These are phyloP conservation scores for Procambarus virginalis DNA, from an alignment of 1,140 invertebrate species.

Conservation along the genomic window DNA sequence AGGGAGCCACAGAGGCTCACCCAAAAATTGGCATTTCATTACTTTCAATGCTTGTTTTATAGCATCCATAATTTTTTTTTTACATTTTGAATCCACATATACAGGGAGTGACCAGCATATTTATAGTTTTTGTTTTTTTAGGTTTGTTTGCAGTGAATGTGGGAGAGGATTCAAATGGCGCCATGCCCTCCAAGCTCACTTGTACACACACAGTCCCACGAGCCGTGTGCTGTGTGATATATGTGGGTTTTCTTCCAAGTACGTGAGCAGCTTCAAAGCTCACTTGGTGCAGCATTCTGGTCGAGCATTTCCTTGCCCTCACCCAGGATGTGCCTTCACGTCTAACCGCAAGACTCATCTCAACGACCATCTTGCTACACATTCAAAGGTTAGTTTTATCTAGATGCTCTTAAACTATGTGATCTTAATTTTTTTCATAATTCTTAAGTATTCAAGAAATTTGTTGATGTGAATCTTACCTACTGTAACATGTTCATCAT, in stretches of 20 bases:
- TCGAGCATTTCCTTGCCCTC: conserved; percentile 76
- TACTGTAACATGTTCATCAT: too few species aligned
- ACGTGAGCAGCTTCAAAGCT: conserved; percentile 78
- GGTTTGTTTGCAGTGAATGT: conserved; percentile 77
- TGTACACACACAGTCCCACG: conserved; percentile 77
- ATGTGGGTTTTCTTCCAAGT: conserved; percentile 79
- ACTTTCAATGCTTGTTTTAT: too few species aligned
- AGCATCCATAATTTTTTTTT: too few species aligned
- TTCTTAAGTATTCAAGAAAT: too few species aligned
- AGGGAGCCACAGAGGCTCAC: too few species aligned
- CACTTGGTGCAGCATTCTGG: conserved; percentile 78
- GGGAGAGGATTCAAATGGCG: conserved; percentile 81
- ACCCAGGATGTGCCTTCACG: conserved; percentile 76
- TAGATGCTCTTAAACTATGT: too few species aligned
- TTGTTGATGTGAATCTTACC: too few species aligned
- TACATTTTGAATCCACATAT: too few species aligned
- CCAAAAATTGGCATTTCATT: too few species aligned
- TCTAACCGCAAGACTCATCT: conserved; percentile 77
- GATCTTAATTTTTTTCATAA: too few species aligned
- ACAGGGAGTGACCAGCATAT: too few species aligned
- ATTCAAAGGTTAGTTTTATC: conserved; percentile 75
- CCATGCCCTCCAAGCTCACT: conserved; percentile 78
- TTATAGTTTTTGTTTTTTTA: background rate
- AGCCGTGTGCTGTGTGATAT: conserved; percentile 80
- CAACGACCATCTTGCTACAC: conserved; percentile 77